A percentile compares a stretch with the other conserved stretches of the same genome.
phyloP scores from a whole-genome alignment of 2,113 vertebrate genomes.

The Dinomys branickii region DNA sequence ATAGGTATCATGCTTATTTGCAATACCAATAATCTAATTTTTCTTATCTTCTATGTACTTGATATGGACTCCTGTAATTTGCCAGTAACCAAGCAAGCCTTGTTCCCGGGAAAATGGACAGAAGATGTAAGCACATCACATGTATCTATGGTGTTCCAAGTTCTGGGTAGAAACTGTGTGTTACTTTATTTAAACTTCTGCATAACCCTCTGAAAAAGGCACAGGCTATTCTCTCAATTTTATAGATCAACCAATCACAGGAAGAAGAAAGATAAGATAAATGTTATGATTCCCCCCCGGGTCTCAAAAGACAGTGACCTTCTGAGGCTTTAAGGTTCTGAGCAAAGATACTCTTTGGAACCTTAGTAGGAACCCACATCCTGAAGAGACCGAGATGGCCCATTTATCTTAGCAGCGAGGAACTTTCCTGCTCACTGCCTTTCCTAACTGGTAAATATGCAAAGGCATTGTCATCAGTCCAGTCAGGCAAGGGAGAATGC shows the following conservation, averaged over 20 bases:
- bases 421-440: neutral
- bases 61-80: neutral
- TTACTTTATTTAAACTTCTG: neutral
- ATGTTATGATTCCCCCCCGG: neutral
- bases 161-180: neutral
- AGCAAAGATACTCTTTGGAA: neutral
- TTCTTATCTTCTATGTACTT: neutral
- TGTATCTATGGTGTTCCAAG: neutral
- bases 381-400: neutral
- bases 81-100: neutral
- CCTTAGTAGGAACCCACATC: neutral
- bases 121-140: neutral
- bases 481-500: neutral
- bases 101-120: neutral
- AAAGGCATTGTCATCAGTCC: slow-evolving; percentile 33
- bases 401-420: slow-evolving; percentile 58
- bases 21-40: neutral
- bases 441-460: slow-evolving; percentile 1
- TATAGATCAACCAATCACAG: neutral
- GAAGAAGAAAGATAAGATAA: slow-evolving; percentile 41
- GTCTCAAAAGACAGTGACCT: neutral
- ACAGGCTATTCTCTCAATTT: neutral
- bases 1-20: neutral
- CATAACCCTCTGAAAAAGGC: neutral
- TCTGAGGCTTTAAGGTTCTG: neutral